A percentile compares a stretch with the other conserved stretches of the same genome.
Conservation (phyloP, 2,888 invertebrate genomes). For the Acanthococcus lagerstroemiae region DNA sequence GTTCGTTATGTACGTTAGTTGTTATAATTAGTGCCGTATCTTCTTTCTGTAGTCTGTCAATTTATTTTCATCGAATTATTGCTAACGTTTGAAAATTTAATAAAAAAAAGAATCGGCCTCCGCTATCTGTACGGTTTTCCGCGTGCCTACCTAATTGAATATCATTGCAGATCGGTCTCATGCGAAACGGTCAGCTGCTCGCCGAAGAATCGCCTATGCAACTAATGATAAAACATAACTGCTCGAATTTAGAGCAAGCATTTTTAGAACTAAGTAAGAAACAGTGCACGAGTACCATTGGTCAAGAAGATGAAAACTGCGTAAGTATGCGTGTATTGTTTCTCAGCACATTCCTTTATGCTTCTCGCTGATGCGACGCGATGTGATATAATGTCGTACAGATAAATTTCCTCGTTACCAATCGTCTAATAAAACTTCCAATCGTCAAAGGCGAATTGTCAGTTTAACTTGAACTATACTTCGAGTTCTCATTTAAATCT, state of each 20-base stretch:
- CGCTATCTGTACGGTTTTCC: background rate
- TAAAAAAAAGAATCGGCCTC: background rate
- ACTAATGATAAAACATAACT: conserved; percentile 58
- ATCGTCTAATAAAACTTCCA: too few species aligned
- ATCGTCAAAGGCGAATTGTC: too few species aligned
- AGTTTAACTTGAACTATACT: too few species aligned
- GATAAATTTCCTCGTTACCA: too few species aligned
- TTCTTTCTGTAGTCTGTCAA: too few species aligned
- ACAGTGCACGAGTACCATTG: conserved; percentile 40
- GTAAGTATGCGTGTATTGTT: too few species aligned
- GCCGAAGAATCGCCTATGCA: conserved; percentile 73
- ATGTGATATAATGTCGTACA: too few species aligned
- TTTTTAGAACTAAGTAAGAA: conserved; percentile 67
- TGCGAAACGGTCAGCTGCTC: conserved; percentile 72
- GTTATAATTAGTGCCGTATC: too few species aligned
- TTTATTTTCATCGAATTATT: background rate
- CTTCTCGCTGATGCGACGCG: too few species aligned
- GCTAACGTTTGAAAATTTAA: background rate
- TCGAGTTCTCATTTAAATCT: too few species aligned
- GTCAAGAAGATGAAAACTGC: conserved; percentile 35
- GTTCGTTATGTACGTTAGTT: too few species aligned
- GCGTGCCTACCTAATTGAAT: background rate
- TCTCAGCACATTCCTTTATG: too few species aligned
- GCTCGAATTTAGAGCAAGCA: conserved; percentile 71
- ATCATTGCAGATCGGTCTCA: conserved; percentile 68